Percentiles rank a stretch among this genome's conserved stretches.
These are phyloP conservation scores for Tragelaphus scriptus DNA, from an alignment of 2,113 vertebrate genomes.

Conservation along the genomic window DNA sequence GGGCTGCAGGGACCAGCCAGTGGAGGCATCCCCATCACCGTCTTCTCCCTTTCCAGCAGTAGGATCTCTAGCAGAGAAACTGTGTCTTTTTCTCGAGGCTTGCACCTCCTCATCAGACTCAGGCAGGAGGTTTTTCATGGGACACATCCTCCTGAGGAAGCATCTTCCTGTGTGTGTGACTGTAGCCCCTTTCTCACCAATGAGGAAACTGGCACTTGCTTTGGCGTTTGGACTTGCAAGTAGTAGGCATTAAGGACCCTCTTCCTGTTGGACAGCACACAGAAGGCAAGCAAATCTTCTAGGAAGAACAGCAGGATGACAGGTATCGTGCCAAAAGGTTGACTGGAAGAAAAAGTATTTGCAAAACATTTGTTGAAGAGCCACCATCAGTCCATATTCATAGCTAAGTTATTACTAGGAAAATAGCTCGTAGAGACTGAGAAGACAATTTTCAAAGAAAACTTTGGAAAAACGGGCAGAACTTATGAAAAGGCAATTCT, in stretches of 20 bases:
- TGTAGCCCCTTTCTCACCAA: not conserved
- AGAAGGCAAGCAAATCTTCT: not conserved
- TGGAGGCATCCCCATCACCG: accelerated
- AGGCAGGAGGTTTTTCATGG: not conserved
- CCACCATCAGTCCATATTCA: not conserved
- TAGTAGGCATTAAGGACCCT: not conserved
- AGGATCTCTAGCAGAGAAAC: not conserved
- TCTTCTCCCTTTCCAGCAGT: not conserved
- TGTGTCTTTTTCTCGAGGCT: not conserved
- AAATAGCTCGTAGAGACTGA: not conserved
- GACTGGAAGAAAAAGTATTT: not conserved
- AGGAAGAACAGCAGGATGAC: not conserved
- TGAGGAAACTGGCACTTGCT: not conserved
- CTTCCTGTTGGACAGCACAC: not conserved
- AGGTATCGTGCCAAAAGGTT: not conserved
- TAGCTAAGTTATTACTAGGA: not conserved
- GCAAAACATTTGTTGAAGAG: not conserved
- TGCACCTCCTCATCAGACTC: not conserved
- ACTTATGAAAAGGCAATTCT: not conserved
- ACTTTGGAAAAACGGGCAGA: not conserved
- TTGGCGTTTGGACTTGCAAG: not conserved
- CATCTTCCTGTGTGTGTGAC: not conserved
- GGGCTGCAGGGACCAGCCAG: accelerated
- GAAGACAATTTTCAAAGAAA: not conserved
- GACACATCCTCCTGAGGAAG: not conserved